phyloP scores from a whole-genome alignment of 2,797 vertebrate species.

The Pipistrellus pygmaeus region DNA sequence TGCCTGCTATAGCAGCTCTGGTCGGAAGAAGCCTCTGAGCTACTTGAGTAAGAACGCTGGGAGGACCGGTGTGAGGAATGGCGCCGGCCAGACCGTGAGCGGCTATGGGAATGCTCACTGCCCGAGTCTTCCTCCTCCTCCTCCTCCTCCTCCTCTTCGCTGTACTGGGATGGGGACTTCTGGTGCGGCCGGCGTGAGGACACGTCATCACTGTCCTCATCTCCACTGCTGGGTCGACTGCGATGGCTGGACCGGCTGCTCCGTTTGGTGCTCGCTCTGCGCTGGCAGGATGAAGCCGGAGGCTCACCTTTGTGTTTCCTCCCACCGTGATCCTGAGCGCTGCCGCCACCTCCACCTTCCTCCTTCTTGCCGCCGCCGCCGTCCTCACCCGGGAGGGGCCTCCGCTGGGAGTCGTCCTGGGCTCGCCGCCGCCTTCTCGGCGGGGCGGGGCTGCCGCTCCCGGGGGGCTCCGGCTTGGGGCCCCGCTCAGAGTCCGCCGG shows the following conservation, averaged over 20 bases:
- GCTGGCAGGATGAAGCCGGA: slow-evolving; percentile 86
- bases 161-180: slow-evolving; percentile 91
- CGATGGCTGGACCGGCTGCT: slow-evolving; percentile 78
- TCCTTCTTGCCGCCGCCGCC: slow-evolving; percentile 87
- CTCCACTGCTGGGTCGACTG: slow-evolving; percentile 93
- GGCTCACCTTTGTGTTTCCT: slow-evolving; percentile 91
- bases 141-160: slow-evolving; percentile 93
- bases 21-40: slow-evolving; percentile 94
- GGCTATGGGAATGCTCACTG: slow-evolving; percentile 93
- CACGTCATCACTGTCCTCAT: slow-evolving; percentile 92
- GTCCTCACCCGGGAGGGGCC: slow-evolving; percentile 89
- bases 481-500: slow-evolving; percentile 79
- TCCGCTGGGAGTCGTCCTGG: slow-evolving; percentile 90
- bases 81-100: slow-evolving; percentile 90
- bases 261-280: slow-evolving; percentile 84
- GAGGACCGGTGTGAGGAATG: slow-evolving; percentile 90
- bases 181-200: slow-evolving; percentile 88
- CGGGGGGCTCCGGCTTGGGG: slow-evolving; percentile 83
- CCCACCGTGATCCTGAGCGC: slow-evolving; percentile 91
- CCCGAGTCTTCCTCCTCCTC: slow-evolving; percentile 95
- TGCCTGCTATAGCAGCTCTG: slow-evolving; percentile 93
- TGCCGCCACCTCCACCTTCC: slow-evolving; percentile 83
- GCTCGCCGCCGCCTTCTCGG: slow-evolving; percentile 90
- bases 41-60: slow-evolving; percentile 94
- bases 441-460: slow-evolving; percentile 86